Conservation (phyloP, 2,888 invertebrate genomes). For the Amblyjoppa fuscipennis region DNA sequence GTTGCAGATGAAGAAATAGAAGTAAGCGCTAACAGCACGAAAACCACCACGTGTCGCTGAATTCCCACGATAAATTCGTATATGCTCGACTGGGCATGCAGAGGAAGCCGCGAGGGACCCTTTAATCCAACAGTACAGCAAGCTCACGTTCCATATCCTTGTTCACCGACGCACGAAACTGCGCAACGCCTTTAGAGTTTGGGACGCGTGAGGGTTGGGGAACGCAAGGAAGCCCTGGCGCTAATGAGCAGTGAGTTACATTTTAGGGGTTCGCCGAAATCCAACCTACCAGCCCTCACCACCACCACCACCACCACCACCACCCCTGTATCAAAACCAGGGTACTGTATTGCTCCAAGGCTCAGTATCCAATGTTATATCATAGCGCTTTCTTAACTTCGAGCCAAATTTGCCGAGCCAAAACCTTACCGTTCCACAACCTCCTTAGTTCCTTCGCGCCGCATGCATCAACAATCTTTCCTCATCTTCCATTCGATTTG, state of each 20-base stretch:
- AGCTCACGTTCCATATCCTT: constrained; percentile 17
- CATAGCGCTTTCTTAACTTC: not conserved
- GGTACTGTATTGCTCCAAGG: not conserved
- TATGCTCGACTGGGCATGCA: constrained; percentile 18
- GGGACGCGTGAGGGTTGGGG: not conserved
- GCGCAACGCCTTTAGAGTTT: constrained; percentile 5
- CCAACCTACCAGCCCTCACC: constrained; percentile 11
- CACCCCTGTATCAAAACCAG: not conserved
- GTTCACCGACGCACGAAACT: constrained; percentile 24
- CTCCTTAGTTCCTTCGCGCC: not conserved
- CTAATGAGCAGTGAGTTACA: constrained; percentile 50
- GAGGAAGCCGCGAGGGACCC: not conserved
- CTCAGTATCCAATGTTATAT: not conserved
- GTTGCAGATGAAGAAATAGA: not conserved
- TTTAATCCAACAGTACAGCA: constrained; percentile 15
- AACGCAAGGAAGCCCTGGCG: not conserved
- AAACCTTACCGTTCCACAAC: not conserved
- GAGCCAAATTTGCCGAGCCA: constrained; percentile 12
- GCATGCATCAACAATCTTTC: not conserved
- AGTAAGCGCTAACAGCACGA: constrained; percentile 12
- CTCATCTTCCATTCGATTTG: not conserved
- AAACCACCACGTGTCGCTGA: constrained; percentile 7
- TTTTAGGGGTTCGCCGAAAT: constrained; percentile 35
- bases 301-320: not conserved
- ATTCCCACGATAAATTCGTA: constrained; percentile 43